Percentiles rank a stretch among this genome's conserved stretches.
These are phyloP conservation scores for Trematomus loennbergii DNA, from an alignment of 2,113 vertebrate species.

Conservation along the genomic window DNA sequence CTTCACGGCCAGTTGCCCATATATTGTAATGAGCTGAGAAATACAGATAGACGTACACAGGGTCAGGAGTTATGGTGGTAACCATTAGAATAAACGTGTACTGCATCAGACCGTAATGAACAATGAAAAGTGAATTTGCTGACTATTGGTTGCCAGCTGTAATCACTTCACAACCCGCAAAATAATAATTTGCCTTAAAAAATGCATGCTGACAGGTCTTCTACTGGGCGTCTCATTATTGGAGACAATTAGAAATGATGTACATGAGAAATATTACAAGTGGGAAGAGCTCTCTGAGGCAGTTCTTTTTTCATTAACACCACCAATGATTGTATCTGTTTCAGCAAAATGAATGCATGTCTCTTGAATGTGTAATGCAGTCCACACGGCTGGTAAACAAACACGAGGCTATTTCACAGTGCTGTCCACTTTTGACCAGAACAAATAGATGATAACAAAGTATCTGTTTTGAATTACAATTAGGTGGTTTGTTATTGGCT, in stretches of 20 bases:
- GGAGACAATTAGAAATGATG: conserved; percentile 81
- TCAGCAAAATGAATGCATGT: conserved; percentile 73
- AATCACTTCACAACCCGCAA: conserved; percentile 63
- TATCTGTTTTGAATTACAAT: conserved; percentile 75
- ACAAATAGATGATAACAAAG: conserved; percentile 74
- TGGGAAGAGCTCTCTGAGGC: conserved; percentile 71
- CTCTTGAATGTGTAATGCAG: conserved; percentile 72
- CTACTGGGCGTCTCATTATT: conserved; percentile 73
- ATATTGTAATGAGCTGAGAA: conserved; percentile 31
- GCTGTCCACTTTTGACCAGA: conserved; percentile 74
- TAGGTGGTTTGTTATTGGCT: conserved; percentile 57
- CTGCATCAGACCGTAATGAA: conserved; percentile 58
- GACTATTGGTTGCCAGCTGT: conserved; percentile 63
- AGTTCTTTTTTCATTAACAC: conserved; percentile 78
- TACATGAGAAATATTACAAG: conserved; percentile 77
- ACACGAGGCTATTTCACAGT: conserved; percentile 71
- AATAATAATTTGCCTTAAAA: conserved; percentile 46
- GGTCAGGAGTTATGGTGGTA: conserved; percentile 22
- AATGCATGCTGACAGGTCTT: conserved; percentile 69
- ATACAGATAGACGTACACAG: conserved; percentile 10
- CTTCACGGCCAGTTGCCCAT: not conserved
- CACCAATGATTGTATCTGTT: conserved; percentile 78
- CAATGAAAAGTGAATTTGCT: conserved; percentile 73
- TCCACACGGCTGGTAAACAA: conserved; percentile 69
- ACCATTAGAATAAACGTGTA: conserved; percentile 27